Evolutionary conservation across 2,888 invertebrate species (phyloP).

Genomic region (Dendrolimus pini): DNA sequence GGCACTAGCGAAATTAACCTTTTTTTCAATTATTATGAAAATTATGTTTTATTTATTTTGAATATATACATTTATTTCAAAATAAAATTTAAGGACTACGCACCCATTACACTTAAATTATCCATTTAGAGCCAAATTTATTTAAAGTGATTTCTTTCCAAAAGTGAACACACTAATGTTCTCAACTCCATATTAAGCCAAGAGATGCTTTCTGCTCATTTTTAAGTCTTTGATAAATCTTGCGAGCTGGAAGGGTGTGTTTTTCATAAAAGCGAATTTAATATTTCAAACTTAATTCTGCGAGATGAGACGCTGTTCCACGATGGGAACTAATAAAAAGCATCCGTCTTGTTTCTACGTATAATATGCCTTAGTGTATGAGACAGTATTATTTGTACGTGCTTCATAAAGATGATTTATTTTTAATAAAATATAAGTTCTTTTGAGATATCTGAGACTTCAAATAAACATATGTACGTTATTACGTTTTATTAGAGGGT

Average conservation of each 20-base stretch:
- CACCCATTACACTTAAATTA: too few relatives aligned
- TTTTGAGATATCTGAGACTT: too few relatives aligned
- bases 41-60: too few relatives aligned
- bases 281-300: conserved; percentile 69
- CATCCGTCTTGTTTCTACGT: conserved; percentile 9
- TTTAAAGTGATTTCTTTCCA: too few relatives aligned
- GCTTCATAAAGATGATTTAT: not conserved
- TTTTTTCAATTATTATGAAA: too few relatives aligned
- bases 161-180: too few relatives aligned
- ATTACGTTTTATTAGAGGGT: not conserved
- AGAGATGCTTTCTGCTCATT: not conserved
- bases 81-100: too few relatives aligned
- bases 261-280: conserved; percentile 58
- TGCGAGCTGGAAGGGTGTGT: conserved; percentile 26
- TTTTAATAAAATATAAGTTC: conserved; percentile 1
- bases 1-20: too few relatives aligned
- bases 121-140: too few relatives aligned
- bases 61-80: too few relatives aligned
- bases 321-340: conserved; percentile 24
- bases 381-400: not conserved
- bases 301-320: conserved; percentile 39
- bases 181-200: too few relatives aligned
- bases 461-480: not conserved
- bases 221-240: conserved; percentile 1
- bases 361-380: not conserved